A percentile compares a stretch with the other conserved stretches of the same genome.
Conservation (phyloP, 2,888 invertebrate genomes). For the Pandemis heparana region DNA sequence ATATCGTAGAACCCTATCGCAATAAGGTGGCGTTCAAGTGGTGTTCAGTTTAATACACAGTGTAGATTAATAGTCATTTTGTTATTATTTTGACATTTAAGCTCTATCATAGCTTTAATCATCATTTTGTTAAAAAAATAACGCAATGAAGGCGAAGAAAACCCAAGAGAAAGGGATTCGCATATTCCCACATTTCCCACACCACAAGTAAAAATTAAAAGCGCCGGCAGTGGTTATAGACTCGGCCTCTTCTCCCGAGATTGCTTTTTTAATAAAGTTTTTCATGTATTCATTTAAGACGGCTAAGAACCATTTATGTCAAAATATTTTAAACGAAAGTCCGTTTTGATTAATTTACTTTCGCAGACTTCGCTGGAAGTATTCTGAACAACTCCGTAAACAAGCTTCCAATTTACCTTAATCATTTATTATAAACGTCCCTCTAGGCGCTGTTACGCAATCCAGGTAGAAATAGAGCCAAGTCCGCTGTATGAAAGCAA, state of each 20-base stretch:
- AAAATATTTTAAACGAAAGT: background rate
- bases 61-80: too few species aligned
- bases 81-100: background rate
- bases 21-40: too few species aligned
- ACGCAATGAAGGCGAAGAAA: background rate
- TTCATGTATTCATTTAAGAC: background rate
- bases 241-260: background rate
- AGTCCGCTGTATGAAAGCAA: background rate
- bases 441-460: slow-evolving; percentile 7
- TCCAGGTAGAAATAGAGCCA: slow-evolving; percentile 7
- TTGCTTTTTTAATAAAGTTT: background rate
- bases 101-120: background rate
- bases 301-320: background rate
- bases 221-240: background rate
- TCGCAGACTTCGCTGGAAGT: background rate
- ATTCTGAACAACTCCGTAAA: slow-evolving; percentile 27
- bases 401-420: slow-evolving; percentile 27
- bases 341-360: slow-evolving; percentile 6
- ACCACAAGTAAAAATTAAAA: background rate
- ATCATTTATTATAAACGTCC: slow-evolving; percentile 15
- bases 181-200: background rate
- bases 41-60: too few species aligned
- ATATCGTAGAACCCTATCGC: too few species aligned
- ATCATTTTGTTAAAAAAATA: background rate
- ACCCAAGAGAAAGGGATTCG: background rate